A percentile compares a stretch with the other conserved stretches of the same genome.
Conservation (phyloP, 2,113 vertebrate genomes). For the Corydoras sp. region DNA sequence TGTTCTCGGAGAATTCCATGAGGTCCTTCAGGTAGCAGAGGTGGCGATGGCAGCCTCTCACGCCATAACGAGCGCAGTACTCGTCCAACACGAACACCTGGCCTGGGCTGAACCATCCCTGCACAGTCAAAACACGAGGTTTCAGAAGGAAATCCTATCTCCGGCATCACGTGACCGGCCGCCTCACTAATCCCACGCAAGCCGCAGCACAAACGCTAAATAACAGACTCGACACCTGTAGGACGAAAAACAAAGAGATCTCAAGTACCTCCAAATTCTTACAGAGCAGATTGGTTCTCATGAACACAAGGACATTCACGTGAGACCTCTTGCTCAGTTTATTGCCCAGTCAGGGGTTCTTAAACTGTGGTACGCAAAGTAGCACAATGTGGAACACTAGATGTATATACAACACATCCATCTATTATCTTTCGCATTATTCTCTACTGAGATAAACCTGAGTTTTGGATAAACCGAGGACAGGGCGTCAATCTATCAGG, state of each 20-base stretch:
- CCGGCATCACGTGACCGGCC: neutral
- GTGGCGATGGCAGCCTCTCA: slow-evolving; percentile 91
- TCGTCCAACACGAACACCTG: slow-evolving; percentile 96
- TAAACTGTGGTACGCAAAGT: too few relatives aligned
- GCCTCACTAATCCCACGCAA: slow-evolving; percentile 1
- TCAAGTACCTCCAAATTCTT: neutral
- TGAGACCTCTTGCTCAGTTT: too few relatives aligned
- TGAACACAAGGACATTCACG: too few relatives aligned
- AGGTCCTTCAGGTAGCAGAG: slow-evolving; percentile 89
- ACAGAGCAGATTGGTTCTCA: too few relatives aligned
- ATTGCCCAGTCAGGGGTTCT: too few relatives aligned
- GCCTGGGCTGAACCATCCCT: slow-evolving; percentile 98
- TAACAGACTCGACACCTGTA: neutral
- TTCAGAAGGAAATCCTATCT: neutral
- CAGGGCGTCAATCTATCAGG: too few relatives aligned
- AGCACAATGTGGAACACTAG: too few relatives aligned
- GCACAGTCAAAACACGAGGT: slow-evolving; percentile 40
- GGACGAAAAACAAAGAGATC: neutral
- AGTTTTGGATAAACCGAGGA: too few relatives aligned
- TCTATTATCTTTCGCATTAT: too few relatives aligned
- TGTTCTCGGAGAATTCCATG: slow-evolving; percentile 85
- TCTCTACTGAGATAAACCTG: too few relatives aligned
- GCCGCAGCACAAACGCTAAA: neutral
- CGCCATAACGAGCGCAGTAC: slow-evolving; percentile 91
- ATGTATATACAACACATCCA: too few relatives aligned